A percentile compares a stretch with the other conserved stretches of the same genome.
phyloP scores from a whole-genome alignment of 2,797 vertebrate species.

The Gadopsis marmoratus region DNA sequence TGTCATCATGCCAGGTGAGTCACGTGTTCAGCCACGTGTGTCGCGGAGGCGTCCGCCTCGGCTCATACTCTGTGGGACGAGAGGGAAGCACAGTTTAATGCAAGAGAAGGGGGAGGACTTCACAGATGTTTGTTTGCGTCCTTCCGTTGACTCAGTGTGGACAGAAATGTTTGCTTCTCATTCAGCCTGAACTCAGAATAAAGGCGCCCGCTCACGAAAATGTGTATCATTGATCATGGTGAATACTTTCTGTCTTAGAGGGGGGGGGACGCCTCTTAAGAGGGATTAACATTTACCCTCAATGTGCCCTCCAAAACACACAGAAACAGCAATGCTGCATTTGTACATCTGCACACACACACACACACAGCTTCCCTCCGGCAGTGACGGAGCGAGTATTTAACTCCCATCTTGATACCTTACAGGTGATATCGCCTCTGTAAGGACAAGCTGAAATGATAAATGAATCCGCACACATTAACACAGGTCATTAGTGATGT shows the following conservation, averaged over 20 bases:
- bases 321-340: not conserved
- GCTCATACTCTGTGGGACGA: not conserved
- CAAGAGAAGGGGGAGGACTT: not conserved
- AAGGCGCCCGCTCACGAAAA: no score
- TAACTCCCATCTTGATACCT: constrained; percentile 46
- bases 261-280: not conserved
- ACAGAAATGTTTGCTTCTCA: not conserved
- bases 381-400: constrained; percentile 59
- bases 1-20: constrained; percentile 95
- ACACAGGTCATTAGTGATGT: constrained; percentile 45
- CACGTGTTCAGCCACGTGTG: rapidly evolving
- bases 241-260: not conserved
- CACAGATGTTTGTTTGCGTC: no score
- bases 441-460: constrained; percentile 45
- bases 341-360: not conserved
- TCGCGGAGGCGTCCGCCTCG: not conserved
- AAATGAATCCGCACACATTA: constrained; percentile 31
- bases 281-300: not conserved
- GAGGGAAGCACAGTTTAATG: not conserved
- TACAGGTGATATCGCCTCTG: constrained; percentile 39
- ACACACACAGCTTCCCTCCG: not conserved
- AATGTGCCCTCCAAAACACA: not conserved
- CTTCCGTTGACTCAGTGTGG: no score
- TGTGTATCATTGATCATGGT: no score
- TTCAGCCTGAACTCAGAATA: no score